Evolutionary conservation across 2,113 vertebrate genomes (phyloP).

Genomic region (Gasterosteus nipponicus): DNA sequence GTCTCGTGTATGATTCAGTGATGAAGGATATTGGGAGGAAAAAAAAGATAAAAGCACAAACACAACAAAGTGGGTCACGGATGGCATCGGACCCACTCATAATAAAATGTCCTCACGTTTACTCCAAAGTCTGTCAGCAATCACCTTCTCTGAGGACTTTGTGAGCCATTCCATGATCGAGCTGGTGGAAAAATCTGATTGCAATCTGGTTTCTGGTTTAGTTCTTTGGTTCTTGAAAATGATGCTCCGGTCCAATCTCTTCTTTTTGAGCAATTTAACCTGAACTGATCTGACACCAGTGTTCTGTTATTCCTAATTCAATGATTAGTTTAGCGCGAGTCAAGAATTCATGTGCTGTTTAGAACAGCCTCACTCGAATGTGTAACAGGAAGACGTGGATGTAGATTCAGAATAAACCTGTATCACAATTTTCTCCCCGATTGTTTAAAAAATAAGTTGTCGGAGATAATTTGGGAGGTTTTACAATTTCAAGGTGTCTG

Average conservation of each 20-base stretch:
- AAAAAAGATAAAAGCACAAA: background rate
- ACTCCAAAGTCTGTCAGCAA: background rate
- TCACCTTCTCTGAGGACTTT: background rate
- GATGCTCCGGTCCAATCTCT: background rate
- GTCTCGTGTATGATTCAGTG: constrained; percentile 12
- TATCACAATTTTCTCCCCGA: background rate
- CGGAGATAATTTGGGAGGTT: background rate
- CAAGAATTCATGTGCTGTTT: background rate
- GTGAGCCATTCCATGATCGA: constrained; percentile 10
- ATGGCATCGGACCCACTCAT: constrained; percentile 13
- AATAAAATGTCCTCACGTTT: constrained; percentile 1
- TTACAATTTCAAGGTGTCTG: background rate
- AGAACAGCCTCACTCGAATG: background rate
- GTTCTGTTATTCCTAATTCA: background rate
- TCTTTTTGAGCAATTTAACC: background rate
- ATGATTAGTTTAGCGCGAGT: background rate
- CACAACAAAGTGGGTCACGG: constrained; percentile 28
- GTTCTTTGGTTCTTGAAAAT: background rate
- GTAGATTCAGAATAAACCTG: background rate
- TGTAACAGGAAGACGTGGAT: background rate
- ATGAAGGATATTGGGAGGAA: constrained; percentile 8
- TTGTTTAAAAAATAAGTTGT: background rate
- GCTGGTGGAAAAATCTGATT: background rate
- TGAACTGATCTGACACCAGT: background rate
- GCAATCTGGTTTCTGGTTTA: background rate